Base-by-base conservation (phyloP, 1,140 invertebrate genomes). In the Leptinotarsa texana region DNA sequence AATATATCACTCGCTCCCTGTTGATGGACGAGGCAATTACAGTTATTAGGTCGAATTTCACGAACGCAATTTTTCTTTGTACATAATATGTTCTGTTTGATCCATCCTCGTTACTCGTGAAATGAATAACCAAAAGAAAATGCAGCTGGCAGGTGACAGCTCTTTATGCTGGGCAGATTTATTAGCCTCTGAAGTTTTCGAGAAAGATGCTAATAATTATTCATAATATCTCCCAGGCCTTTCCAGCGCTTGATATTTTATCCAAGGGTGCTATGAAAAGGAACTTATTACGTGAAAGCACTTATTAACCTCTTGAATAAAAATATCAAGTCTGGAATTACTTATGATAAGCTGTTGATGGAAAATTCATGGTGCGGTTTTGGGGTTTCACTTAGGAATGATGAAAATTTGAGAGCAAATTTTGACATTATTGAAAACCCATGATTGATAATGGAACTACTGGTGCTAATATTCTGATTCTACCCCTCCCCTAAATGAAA, bases 111-210 rank as follows among this genome's bases (percentile, higher is more conserved):
- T 42, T 42, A 42, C 8, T 42, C 33, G 33, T 42, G 33, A 42
- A 42, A 42, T 42, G 8, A 42, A 11, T 42, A 42, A 42, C 8
- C 8, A 42, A 57, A 57, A 5, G 51, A 57, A 57, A 57, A 15
- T 57, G 51, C 51, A 57, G 15, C 51, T 17, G 51, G n/a, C 65
- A 67, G 42, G 18, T 27, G 24, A 33, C 65, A n/a, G 17, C 13
- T 42, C 42, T 42, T 67, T 27, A 27, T 15, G 42, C 17, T 24
- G 15, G 11, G 27, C 21, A 67, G 65, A 67, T 67, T 67, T 67
- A 67, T 67, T 67, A 42, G 51, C 17, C n/a, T 18, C 65, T n/a
- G 17, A 67, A 67, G 65, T 67, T 67, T 65, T 67, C 65, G 8
- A n/a, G 51, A 57, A 57, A 17, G 51, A 42, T 42, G 51, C 24